A percentile compares a stretch with the other conserved stretches of the same genome.
These are phyloP conservation scores for Probosciger aterrimus DNA, from an alignment of 2,113 vertebrate genomes.

Conservation along the genomic window DNA sequence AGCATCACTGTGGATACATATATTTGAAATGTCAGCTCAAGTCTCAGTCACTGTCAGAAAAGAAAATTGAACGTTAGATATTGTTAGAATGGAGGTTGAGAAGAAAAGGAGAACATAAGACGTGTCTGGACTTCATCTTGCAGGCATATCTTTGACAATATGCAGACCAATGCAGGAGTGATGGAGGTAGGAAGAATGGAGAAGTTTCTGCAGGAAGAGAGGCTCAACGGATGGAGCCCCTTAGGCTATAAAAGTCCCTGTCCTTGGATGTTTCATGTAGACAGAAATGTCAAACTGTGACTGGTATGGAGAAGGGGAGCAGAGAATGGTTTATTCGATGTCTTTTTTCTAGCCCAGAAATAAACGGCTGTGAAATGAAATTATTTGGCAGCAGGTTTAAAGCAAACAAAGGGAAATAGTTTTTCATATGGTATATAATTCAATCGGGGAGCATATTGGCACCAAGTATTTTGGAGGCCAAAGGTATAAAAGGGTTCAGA, in stretches of 20 bases:
- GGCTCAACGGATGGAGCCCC: background rate
- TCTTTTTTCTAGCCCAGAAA: background rate
- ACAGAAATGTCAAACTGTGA: background rate
- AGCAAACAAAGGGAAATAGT: background rate
- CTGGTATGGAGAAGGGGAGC: background rate
- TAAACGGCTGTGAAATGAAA: background rate
- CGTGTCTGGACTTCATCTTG: background rate
- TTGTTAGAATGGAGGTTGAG: background rate
- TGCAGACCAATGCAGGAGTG: background rate
- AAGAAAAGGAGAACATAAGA: background rate
- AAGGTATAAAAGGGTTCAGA: background rate
- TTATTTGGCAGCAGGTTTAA: background rate
- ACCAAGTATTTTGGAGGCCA: background rate
- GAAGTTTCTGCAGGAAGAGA: background rate
- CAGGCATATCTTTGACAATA: background rate
- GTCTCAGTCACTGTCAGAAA: background rate
- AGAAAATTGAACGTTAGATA: background rate
- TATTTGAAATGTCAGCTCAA: background rate
- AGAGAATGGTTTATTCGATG: background rate
- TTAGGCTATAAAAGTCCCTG: background rate
- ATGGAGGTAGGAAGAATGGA: background rate
- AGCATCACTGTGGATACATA: background rate
- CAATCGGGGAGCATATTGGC: background rate
- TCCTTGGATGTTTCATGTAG: background rate
- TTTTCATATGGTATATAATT: background rate